Base-by-base conservation (phyloP, 2,797 vertebrate genomes). In the Crenichthys baileyi region DNA sequence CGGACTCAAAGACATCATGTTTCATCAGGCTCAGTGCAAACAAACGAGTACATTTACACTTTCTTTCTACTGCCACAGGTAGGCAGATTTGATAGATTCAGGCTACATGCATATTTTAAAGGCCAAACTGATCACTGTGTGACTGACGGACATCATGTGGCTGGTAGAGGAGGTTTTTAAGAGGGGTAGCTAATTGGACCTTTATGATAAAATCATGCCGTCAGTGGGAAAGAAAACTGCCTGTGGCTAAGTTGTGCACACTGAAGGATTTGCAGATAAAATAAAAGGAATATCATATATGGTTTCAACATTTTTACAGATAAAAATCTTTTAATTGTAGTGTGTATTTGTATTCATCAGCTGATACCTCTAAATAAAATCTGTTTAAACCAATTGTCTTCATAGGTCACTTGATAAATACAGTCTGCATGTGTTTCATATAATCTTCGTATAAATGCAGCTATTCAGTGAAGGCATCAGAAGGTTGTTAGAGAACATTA, bases 201-300 rank as follows among this genome's bases (percentile, higher is more conserved):
- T 90, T 89, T 88, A 89, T 85, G 85, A 88, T 91, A 89, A 83
- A 90, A 91, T 91, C 86, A 84, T 75, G 55, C 24, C 85, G 78
- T 83, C 82, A 75, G 82, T 73, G 79, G 83, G 86, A 80, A 85
- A 87, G 88, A 87, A 91, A 91, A 88, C 83, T 82, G 83, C 16
- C 83, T 82, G 81, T 41, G 83, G 88, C 87, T 85, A 86, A 89
- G 87, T 86, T 83, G 89, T 83, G 83, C 75, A 79, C 79, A 80
- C 75, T 39, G 26, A 56, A 79, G 79, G 80, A 85, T 83, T 84
- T 75, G 71, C 50, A 26, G 29, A 44, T 76, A 67, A 80, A 75
- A 79, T 61, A 9, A 8, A 12, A 13, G 36, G 65, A n/a, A 44
- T 24, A 44, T 12, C 22, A 44, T 13, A n/a, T 5, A n/a, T 13